Percentiles rank a stretch among this genome's conserved stretches.
phyloP scores from a whole-genome alignment of 2,888 invertebrate genomes.

The Fragum whitleyi region DNA sequence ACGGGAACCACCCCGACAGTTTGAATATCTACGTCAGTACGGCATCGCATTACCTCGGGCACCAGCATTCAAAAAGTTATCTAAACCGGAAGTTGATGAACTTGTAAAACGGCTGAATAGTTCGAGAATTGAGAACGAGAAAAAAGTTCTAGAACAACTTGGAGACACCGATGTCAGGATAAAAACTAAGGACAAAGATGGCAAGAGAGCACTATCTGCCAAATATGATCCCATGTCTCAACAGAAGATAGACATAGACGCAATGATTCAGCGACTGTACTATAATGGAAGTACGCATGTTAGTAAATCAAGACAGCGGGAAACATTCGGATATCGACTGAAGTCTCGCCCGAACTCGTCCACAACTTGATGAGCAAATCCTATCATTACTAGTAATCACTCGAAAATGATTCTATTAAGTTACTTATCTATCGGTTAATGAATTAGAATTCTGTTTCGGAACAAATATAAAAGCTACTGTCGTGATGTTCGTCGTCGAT shows the following conservation, averaged over 20 bases:
- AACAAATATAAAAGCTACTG: too few relatives aligned
- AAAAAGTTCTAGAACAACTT: not conserved
- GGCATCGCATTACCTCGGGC: constrained; percentile 72
- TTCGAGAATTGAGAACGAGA: not conserved
- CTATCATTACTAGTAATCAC: not conserved
- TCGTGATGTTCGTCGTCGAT: too few relatives aligned
- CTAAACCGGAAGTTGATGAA: constrained; percentile 44
- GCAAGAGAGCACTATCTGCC: not conserved
- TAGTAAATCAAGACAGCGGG: constrained; percentile 31
- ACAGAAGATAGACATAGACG: constrained; percentile 6
- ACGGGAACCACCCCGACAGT: constrained; percentile 58
- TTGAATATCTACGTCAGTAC: constrained; percentile 71
- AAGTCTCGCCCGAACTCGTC: not conserved
- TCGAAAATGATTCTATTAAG: not conserved
- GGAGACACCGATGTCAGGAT: not conserved
- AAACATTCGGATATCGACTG: not conserved
- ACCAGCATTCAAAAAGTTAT: constrained; percentile 72
- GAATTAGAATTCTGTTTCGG: not conserved
- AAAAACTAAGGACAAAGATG: not conserved
- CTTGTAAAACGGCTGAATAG: constrained; percentile 41
- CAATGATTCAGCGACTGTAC: constrained; percentile 30
- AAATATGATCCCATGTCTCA: not conserved
- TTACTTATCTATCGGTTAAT: not conserved
- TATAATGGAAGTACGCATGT: constrained; percentile 34
- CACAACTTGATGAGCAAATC: too few relatives aligned